Evolutionary conservation across 2,113 vertebrate genomes (phyloP), one percentile per base, ranked within the genome.

Genomic region (Anoura caudifer): DNA sequence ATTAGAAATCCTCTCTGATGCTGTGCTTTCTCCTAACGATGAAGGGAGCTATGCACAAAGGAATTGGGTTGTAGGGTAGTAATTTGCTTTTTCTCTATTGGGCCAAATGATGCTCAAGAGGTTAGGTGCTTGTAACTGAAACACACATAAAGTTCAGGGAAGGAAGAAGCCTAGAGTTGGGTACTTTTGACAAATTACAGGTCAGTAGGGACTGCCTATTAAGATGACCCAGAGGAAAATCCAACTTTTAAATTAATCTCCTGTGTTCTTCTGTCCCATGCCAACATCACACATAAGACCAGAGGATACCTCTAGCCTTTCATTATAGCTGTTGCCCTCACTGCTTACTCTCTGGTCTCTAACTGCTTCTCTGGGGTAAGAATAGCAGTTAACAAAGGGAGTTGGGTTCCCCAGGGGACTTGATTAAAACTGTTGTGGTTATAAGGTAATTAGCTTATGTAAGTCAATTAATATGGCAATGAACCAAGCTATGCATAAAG

Each of bases 191-290:
- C 61, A 96, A 96, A 70, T 96, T 96, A 83, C 38, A 94, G 45
- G 63, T 72, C 91, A 90, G 24, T 19, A 81, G 73, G n/a, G 95
- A 91, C 70, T n/a, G 17, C 22, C 47, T 94, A 4, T 73, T 97
- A 90, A 95, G 28, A 88, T 75, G 73, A 86, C 50, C 47, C 80
- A 92, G 61, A 95, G 90, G 88, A 85, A 94, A 95, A 54, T 33
- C 5, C 3, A 96, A 96, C 96, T 97, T 97, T 97, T 95, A 45
- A 98, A 98, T 97, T 96, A 96, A 96, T 97, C 97, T 95, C 95
- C 50, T 93, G 95, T 95, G 97, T 59, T 91, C 84, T 36, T 94
- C 20, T 83, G 77, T 33, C 59, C 67, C 54, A 47, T 31, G 24
- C 26, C 47, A 92, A 33, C 28, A 95, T 77, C 38, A 80, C 7